These are phyloP conservation scores for human (Homo sapiens) DNA, from an alignment of 2,113 vertebrate genomes.

Conservation along the genomic window GRCh38 chr3:83463001-83463500, in stretches of 20 bases:
- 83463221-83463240: rapidly evolving
- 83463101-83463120: neutral
- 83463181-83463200: neutral
- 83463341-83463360: neutral
- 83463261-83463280: neutral
- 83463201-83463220: neutral
- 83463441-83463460: neutral
- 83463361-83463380: neutral
- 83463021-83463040: rapidly evolving
- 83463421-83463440: neutral
- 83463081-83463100: neutral
- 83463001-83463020: neutral
- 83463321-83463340: neutral
- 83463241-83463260: neutral
- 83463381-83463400: neutral
- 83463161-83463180: neutral
- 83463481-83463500: neutral
- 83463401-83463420: neutral
- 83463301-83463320: neutral
- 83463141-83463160: neutral
- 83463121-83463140: neutral
- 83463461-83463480: neutral
- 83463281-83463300: neutral
- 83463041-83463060: neutral
- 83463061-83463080: neutral